Conservation (phyloP, 2,113 vertebrate genomes). For the Phaethornis superciliosus region DNA sequence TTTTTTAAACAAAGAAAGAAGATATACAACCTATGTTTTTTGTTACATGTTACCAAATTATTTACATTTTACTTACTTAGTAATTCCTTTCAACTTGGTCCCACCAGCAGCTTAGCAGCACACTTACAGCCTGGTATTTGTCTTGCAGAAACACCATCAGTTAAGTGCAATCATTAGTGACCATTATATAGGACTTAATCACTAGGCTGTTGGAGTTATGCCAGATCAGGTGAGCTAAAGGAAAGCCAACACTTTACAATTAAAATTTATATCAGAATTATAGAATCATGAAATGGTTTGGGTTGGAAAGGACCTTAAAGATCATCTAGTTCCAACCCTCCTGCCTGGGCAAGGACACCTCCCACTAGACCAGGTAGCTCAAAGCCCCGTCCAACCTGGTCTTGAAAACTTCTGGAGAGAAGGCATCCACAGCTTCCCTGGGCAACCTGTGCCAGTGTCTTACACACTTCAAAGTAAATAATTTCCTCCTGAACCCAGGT, state of each 20-base stretch:
- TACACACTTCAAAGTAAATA: no score
- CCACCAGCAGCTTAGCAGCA: not conserved
- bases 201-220: not conserved
- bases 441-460: no score
- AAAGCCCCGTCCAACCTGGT: no score
- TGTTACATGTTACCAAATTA: not conserved
- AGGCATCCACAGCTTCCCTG: no score
- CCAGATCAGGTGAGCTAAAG: not conserved
- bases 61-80: not conserved
- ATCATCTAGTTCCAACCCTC: no score
- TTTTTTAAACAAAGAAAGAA: not conserved
- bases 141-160: not conserved
- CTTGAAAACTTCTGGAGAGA: no score
- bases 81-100: not conserved
- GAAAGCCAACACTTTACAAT: not conserved
- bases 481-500: slow-evolving; percentile 34
- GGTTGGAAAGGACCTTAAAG: no score
- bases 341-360: no score
- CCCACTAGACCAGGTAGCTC: no score
- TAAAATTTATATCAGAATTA: not conserved
- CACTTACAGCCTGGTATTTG: not conserved
- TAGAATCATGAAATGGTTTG: no score
- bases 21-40: not conserved
- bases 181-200: not conserved
- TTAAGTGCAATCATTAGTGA: not conserved